Evolutionary conservation across 1,140 invertebrate species (phyloP), one percentile per base, ranked within the genome.

Genomic region (Brachionus calyciflorus): DNA sequence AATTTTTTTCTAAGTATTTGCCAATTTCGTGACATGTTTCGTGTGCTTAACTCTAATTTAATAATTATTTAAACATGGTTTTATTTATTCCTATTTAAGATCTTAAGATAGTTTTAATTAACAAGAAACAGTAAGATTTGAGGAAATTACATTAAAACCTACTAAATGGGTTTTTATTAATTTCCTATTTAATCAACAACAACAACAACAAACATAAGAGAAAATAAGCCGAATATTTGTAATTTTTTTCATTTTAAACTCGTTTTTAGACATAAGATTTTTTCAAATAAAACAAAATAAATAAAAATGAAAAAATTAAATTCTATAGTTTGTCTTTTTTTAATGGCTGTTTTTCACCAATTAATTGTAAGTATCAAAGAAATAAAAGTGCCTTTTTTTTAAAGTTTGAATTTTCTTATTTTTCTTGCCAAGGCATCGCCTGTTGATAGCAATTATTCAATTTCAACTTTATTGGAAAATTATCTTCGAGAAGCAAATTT

Each of bases 221-320:
- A 19, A 12, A 55, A 28, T 14, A 55, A 26, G 9, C 33, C 12
- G 19, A 14, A 55, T 21, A 55, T 55, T 55, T 55, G 10, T 44
- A 12, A 12, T 44, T 55, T 12, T n/a, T 30, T 28, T 33, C 12
- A 21, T 12, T 28, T 14, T 28, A 55, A 55, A 28, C 24, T 24
- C 33, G 48, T 30, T 55, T 55, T 55, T 55, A 55, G 53, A 55
- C 24, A 24, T 33, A 5, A 28, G n/a, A n/a, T n/a, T n/a, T n/a
- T n/a, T n/a, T n/a, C n/a, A n/a, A n/a, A n/a, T n/a, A n/a, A n/a
- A n/a, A n/a, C n/a, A n/a, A n/a, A n/a, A n/a, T n/a, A n/a, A n/a
- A n/a, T 55, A 28, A 55, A 28, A 55, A 60, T 60, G 55, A 60
- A 60, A 60, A 60, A 60, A 60, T 60, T 60, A 37, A 60, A 60